A percentile compares a stretch with the other conserved stretches of the same genome.
Conservation (phyloP, 2,797 vertebrate genomes). For the Gadopsis marmoratus region DNA sequence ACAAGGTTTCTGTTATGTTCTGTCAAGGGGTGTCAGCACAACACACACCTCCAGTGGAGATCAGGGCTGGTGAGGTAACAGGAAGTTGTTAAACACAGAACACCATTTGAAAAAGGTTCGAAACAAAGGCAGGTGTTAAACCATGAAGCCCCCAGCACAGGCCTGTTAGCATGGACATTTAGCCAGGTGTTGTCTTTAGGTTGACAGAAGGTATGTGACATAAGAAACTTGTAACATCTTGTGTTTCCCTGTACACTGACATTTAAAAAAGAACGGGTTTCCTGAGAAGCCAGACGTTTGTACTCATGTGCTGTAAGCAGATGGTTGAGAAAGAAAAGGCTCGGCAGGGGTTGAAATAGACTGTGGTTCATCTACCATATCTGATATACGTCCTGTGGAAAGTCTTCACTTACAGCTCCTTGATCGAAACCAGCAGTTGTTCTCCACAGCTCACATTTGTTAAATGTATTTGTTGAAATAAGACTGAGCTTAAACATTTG, state of each 20-base stretch:
- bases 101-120: not conserved
- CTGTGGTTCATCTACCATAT: not conserved
- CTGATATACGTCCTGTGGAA: constrained; percentile 3
- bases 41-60: not conserved
- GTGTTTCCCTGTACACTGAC: constrained; percentile 11
- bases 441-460: constrained; percentile 5
- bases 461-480: constrained; percentile 10
- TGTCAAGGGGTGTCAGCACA: not conserved
- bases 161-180: constrained; percentile 27
- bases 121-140: constrained; percentile 13
- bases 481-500: constrained; percentile 6
- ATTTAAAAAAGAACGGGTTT: constrained; percentile 27
- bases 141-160: not conserved
- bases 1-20: not conserved
- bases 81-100: not conserved
- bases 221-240: constrained; percentile 36
- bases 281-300: constrained; percentile 7
- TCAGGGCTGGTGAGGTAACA: not conserved
- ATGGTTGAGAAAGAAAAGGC: constrained; percentile 19
- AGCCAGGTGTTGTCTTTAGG: constrained; percentile 52
- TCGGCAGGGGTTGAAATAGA: constrained; percentile 18
- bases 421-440: constrained; percentile 5
- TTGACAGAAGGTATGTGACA: constrained; percentile 46
- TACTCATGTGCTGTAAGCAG: constrained; percentile 24
- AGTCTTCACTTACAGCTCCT: not conserved